Evolutionary conservation across 2,888 invertebrate genomes (phyloP), one percentile per base, ranked within the genome.

Genomic region (Sphaerophoria taeniata): DNA sequence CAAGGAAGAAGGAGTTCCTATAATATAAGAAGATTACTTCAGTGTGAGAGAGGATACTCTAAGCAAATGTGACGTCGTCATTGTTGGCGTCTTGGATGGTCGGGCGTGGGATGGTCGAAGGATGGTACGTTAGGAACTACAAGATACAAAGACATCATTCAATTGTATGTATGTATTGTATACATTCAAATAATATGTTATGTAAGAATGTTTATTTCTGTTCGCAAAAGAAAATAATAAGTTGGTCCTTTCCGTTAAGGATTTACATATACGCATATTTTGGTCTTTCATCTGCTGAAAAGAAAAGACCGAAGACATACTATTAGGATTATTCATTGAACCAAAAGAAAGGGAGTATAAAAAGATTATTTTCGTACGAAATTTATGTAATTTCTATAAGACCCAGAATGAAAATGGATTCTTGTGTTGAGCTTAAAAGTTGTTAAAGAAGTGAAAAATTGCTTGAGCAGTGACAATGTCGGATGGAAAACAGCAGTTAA

Each of bases 301-400:
- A 43, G 43, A 43, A 43, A 9, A 43, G 12, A 39, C 9, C 6
- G 43, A 43, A 43, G 43, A 43, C 16, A 34, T 39, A 31, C 34
- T n/a, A 58, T 12, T 55, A 24, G 49, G 71, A 63, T 56, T 72
- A 58, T 70, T 75, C 67, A 75, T 61, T 71, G 80, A 84, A 45
- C 71, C 67, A 75, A 72, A 84, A 84, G 73, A 71, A 39, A 7
- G 71, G 79, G 24, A 39, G 53, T 51, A 39, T 55, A 34, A 36
- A 72, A 63, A 75, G 47, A 34, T 56, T 61, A 67, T 71, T 75
- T 79, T 65, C 43, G 33, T 79, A 79, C 71, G 83, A 74, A 75
- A 43, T 60, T 60, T 33, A 61, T 71, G 61, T 65, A 84, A 72
- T 75, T 72, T 72, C 67, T 58, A 60, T n/a, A 53, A n/a, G 39